A percentile compares a stretch with the other conserved stretches of the same genome.
phyloP scores from a whole-genome alignment of 2,888 invertebrate species.

The Stictocephala bisonia region DNA sequence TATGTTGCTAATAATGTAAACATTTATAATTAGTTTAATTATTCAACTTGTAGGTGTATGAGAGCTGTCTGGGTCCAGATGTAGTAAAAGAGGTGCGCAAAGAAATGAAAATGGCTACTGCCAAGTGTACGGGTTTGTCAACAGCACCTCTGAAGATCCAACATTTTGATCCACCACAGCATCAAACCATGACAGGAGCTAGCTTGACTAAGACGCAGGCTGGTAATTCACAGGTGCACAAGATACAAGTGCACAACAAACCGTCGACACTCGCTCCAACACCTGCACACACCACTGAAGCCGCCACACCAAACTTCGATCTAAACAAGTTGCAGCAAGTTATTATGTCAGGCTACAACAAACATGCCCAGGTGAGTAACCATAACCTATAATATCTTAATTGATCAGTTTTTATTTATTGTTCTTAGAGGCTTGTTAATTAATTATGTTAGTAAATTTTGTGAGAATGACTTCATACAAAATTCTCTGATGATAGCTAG shows the following conservation, averaged over 20 bases:
- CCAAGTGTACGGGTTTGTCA: conserved; percentile 68
- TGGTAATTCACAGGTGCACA: conserved; percentile 14
- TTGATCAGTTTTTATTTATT: no score
- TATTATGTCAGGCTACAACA: conserved; percentile 65
- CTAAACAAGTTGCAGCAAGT: conserved; percentile 69
- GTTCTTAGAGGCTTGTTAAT: not conserved
- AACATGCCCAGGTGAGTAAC: conserved; percentile 68
- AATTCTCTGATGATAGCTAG: no score
- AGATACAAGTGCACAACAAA: conserved; percentile 14
- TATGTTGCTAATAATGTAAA: no score
- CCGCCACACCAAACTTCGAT: conserved; percentile 63
- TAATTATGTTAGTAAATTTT: no score
- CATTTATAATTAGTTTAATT: no score
- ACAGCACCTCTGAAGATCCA: conserved; percentile 34
- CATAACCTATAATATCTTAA: no score
- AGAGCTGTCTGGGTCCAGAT: conserved; percentile 76
- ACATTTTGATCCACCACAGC: conserved; percentile 48
- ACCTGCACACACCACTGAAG: conserved; percentile 28
- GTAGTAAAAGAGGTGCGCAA: conserved; percentile 75
- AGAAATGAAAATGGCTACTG: conserved; percentile 75
- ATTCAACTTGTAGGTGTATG: conserved; percentile 74
- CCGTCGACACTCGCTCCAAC: conserved; percentile 62
- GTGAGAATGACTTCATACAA: no score
- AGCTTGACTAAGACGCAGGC: conserved; percentile 32
- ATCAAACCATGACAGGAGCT: conserved; percentile 35